Evolutionary conservation across 2,888 invertebrate species (phyloP).

Genomic region (Malthinus flaveolus): DNA sequence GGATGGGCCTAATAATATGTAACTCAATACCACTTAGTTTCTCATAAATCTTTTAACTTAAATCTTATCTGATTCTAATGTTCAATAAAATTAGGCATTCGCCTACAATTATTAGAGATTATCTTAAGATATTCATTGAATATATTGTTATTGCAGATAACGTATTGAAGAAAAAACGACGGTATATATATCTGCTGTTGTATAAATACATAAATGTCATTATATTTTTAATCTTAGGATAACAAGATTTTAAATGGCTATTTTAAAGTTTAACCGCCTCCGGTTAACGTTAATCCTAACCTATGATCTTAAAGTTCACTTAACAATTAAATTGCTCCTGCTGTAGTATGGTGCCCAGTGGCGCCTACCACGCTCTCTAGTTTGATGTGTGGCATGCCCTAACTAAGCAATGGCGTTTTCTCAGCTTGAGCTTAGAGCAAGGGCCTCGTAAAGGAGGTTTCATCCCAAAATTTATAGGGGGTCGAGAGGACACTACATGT

Average conservation of each 20-base stretch:
- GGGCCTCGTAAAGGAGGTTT: too few species aligned
- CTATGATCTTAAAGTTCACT: conserved; percentile 14
- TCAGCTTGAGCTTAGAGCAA: too few species aligned
- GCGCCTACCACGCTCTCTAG: too few species aligned
- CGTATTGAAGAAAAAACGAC: not conserved
- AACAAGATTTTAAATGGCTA: conserved; percentile 29
- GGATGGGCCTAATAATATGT: conserved; percentile 39
- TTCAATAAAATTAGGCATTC: conserved; percentile 28
- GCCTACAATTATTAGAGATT: conserved; percentile 28
- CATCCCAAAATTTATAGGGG: too few species aligned
- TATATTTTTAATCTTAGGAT: too few species aligned
- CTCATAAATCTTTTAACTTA: conserved; percentile 36
- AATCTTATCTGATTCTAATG: conserved; percentile 32
- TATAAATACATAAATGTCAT: not conserved
- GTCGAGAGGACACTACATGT: too few species aligned
- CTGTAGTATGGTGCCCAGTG: too few species aligned
- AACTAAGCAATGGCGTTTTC: too few species aligned
- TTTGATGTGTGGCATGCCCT: too few species aligned
- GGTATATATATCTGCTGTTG: conserved; percentile 11
- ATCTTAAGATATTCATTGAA: conserved; percentile 22
- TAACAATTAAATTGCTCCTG: too few species aligned
- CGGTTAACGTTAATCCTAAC: conserved; percentile 17
- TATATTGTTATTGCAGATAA: conserved; percentile 18
- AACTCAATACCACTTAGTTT: conserved; percentile 39
- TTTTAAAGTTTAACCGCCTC: conserved; percentile 30